phyloP scores from a whole-genome alignment of 2,113 vertebrate species.

The Zootoca vivipara region DNA sequence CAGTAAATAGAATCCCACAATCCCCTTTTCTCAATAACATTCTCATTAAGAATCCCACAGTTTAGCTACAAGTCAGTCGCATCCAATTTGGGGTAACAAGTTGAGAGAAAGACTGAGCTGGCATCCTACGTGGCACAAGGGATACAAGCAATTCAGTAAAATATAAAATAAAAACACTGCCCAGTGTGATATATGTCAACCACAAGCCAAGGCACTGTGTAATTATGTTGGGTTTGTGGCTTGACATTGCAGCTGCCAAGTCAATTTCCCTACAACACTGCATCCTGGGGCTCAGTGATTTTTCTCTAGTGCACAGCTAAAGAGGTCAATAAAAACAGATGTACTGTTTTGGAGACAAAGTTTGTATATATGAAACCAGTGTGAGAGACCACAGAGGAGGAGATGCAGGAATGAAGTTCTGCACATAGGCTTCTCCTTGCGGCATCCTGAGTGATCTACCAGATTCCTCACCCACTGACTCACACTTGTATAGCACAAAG shows the following conservation, averaged over 20 bases:
- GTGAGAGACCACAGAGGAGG: neutral
- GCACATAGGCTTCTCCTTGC: neutral
- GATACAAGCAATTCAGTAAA: neutral
- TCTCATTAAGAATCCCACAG: neutral
- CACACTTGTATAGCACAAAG: neutral
- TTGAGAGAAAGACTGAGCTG: constrained; percentile 6
- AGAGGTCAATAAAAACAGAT: neutral
- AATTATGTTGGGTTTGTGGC: constrained; percentile 22
- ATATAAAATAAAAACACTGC: neutral
- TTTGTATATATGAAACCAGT: neutral
- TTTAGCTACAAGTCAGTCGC: neutral
- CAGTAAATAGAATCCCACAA: neutral
- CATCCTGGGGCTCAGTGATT: neutral
- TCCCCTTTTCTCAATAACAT: neutral
- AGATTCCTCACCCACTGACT: neutral
- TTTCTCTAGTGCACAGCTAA: neutral
- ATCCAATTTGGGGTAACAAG: neutral
- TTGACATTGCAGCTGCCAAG: constrained; percentile 5
- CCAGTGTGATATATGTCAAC: constrained; percentile 7
- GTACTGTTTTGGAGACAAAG: neutral
- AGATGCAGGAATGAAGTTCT: neutral
- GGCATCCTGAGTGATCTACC: neutral
- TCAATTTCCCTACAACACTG: constrained; percentile 1
- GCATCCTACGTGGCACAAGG: constrained; percentile 19
- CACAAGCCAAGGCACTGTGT: neutral